Conservation (phyloP, 2,113 vertebrate genomes). For the Lophotis ruficrista region DNA sequence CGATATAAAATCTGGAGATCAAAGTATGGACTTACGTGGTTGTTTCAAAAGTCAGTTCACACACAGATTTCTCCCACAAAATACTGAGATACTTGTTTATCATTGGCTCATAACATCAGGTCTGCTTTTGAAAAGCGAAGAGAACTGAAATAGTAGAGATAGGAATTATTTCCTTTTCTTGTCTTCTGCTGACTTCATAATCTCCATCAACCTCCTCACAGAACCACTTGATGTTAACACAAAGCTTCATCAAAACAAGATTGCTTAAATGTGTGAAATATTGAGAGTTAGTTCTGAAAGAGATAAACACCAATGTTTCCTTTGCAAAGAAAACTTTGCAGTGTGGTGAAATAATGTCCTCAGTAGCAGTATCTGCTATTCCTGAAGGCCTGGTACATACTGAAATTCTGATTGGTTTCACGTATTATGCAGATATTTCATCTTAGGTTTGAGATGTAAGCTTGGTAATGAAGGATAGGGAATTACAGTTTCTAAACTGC, state of each 20-base stretch:
- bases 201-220: neutral
- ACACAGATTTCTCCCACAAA: neutral
- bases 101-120: no score
- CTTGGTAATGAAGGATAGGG: neutral
- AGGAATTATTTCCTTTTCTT: neutral
- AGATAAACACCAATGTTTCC: neutral
- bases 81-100: neutral
- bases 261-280: neutral
- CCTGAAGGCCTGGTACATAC: neutral
- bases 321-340: neutral
- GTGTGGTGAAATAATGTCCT: neutral
- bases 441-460: neutral
- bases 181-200: neutral
- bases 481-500: neutral
- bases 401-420: neutral
- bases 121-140: neutral
- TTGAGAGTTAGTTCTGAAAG: neutral
- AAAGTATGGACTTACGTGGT: fast-evolving
- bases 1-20: neutral
- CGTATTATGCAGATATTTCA: neutral
- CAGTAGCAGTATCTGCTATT: neutral
- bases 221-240: neutral
- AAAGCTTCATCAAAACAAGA: neutral
- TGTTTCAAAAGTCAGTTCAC: neutral
- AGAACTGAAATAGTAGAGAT: neutral